phyloP scores from a whole-genome alignment of 2,113 vertebrate genomes.

The Orcinus orca region DNA sequence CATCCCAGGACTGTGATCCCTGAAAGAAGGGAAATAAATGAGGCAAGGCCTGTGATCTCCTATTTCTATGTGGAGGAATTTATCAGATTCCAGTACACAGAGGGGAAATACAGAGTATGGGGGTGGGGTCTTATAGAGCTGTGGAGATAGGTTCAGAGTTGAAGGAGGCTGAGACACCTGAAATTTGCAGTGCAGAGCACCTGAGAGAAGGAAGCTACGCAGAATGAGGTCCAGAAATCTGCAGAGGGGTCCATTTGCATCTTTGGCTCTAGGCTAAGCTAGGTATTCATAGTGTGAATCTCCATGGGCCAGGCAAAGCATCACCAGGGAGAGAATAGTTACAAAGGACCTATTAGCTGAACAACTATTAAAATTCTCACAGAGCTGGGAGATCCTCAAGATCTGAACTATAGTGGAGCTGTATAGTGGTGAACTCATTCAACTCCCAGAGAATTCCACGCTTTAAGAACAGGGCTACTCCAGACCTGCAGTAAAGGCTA shows the following conservation, averaged over 20 bases:
- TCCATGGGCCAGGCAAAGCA: background rate
- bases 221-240: background rate
- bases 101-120: background rate
- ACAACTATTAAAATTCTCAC: background rate
- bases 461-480: background rate
- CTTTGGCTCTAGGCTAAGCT: background rate
- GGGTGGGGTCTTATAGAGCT: background rate
- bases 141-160: background rate
- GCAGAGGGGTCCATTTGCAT: background rate
- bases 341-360: background rate
- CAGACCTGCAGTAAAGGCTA: background rate
- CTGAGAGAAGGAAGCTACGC: background rate
- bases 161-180: background rate
- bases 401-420: background rate
- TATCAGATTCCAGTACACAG: background rate
- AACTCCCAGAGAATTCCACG: background rate
- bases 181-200: too few relatives aligned
- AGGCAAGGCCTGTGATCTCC: background rate
- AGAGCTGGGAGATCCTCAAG: background rate
- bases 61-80: background rate
- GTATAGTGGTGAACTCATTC: background rate
- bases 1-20: background rate
- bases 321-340: background rate
- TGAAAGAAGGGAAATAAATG: background rate
- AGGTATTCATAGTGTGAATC: background rate